A percentile compares a stretch with the other conserved stretches of the same genome.
Conservation (phyloP, 2,797 vertebrate species). For the Chelon labrosus region DNA sequence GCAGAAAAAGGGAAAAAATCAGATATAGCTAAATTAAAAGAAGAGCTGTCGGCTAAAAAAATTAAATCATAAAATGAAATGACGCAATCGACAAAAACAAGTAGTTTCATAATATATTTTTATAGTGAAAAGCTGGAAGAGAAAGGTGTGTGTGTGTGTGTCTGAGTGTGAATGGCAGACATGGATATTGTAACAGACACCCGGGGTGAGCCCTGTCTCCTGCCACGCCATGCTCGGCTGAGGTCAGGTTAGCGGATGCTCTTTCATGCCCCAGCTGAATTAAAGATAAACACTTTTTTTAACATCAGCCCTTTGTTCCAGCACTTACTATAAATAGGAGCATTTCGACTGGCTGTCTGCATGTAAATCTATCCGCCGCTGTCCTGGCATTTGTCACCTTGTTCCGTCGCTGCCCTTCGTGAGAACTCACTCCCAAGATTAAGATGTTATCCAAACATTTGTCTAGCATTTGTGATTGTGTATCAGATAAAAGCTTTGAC, state of each 20-base stretch:
- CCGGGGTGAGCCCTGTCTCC: conserved; percentile 48
- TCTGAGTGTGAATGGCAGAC: conserved; percentile 60
- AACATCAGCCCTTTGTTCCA: conserved; percentile 62
- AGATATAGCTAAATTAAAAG: background rate
- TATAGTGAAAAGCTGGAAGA: conserved; percentile 34
- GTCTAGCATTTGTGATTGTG: background rate
- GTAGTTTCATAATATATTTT: background rate
- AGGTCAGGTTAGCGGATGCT: conserved; percentile 68
- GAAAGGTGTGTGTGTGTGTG: conserved; percentile 12
- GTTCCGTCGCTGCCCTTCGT: conserved; percentile 46
- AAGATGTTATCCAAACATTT: conserved; percentile 47
- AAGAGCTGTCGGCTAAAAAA: too few species aligned
- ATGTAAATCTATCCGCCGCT: conserved; percentile 45
- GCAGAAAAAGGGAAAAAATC: background rate
- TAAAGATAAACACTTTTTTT: conserved; percentile 76
- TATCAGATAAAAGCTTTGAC: background rate
- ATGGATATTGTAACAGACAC: conserved; percentile 78
- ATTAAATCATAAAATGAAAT: background rate
- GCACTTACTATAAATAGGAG: conserved; percentile 66
- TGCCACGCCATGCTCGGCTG: conserved; percentile 24
- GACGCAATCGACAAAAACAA: too few species aligned
- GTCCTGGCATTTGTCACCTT: conserved; percentile 42
- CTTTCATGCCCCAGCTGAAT: conserved; percentile 77
- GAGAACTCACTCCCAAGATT: conserved; percentile 27
- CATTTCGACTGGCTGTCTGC: conserved; percentile 62